Conservation (phyloP, 2,113 vertebrate genomes). For the Pampusana beccarii region DNA sequence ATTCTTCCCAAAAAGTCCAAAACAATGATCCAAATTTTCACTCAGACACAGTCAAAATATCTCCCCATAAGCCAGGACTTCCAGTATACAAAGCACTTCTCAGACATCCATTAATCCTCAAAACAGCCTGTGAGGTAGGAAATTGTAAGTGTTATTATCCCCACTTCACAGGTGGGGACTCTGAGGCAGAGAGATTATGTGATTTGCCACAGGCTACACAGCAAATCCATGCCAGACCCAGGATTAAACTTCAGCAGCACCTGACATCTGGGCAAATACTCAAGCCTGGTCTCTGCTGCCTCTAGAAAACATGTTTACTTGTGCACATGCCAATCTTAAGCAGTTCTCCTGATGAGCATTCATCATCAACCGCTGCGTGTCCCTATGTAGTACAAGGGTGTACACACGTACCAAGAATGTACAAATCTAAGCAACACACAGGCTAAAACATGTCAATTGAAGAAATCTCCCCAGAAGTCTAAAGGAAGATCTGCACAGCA, state of each 20-base stretch:
- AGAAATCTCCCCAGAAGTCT: constrained; percentile 26
- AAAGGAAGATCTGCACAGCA: not conserved
- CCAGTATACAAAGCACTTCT: constrained; percentile 55
- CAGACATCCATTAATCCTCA: constrained; percentile 65
- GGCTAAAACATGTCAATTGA: constrained; percentile 38
- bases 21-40: constrained; percentile 11
- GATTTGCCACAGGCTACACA: constrained; percentile 57
- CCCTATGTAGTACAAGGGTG: not conserved
- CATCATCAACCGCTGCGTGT: not conserved
- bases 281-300: constrained; percentile 28
- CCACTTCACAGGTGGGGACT: constrained; percentile 62
- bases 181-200: constrained; percentile 47
- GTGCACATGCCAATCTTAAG: not conserved
- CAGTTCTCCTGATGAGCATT: not conserved
- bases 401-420: not conserved
- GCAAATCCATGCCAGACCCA: constrained; percentile 53
- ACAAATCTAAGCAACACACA: constrained; percentile 9
- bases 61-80: constrained; percentile 28
- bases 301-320: constrained; percentile 9
- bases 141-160: constrained; percentile 62
- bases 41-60: constrained; percentile 17
- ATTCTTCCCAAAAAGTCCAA: not conserved
- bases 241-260: constrained; percentile 60
- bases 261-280: constrained; percentile 60
- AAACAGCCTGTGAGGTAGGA: constrained; percentile 64